A percentile compares a stretch with the other conserved stretches of the same genome.
These are phyloP conservation scores for Cnemophilus loriae DNA, from an alignment of 2,113 vertebrate genomes.

Conservation along the genomic window DNA sequence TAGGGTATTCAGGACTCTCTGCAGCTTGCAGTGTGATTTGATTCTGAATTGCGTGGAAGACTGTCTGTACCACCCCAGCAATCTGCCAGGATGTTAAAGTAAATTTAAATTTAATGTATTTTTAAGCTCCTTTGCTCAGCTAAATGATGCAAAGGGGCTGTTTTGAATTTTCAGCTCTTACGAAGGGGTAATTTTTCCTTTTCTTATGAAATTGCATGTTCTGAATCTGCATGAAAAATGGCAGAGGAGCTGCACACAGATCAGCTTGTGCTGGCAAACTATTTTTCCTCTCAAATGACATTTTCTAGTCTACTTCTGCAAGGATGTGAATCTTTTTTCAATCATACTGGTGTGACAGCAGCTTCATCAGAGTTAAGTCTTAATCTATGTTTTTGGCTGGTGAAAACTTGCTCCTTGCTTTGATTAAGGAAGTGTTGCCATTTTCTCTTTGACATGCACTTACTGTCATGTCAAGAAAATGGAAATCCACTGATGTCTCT, in stretches of 20 bases:
- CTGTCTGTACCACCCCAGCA: neutral
- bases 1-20: neutral
- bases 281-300: constrained; percentile 22
- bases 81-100: neutral
- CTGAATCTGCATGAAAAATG: constrained; percentile 49
- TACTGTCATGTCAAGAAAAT: neutral
- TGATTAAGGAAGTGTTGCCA: constrained; percentile 8
- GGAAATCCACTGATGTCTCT: neutral
- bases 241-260: neutral
- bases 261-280: constrained; percentile 5
- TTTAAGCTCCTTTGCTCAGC: constrained; percentile 8
- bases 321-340: constrained; percentile 47
- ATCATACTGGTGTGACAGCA: constrained; percentile 13
- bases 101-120: constrained; percentile 21
- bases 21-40: neutral
- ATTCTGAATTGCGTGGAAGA: neutral
- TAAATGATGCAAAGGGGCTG: neutral
- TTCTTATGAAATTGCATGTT: constrained; percentile 19
- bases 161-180: neutral
- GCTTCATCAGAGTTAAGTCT: constrained; percentile 20
- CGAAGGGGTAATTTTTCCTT: neutral
- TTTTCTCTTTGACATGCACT: neutral
- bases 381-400: neutral
- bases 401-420: constrained; percentile 7
- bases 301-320: constrained; percentile 18